A percentile compares a stretch with the other conserved stretches of the same genome.
Conservation (phyloP, 1,140 invertebrate species). For the Pachypsylla venusta region DNA sequence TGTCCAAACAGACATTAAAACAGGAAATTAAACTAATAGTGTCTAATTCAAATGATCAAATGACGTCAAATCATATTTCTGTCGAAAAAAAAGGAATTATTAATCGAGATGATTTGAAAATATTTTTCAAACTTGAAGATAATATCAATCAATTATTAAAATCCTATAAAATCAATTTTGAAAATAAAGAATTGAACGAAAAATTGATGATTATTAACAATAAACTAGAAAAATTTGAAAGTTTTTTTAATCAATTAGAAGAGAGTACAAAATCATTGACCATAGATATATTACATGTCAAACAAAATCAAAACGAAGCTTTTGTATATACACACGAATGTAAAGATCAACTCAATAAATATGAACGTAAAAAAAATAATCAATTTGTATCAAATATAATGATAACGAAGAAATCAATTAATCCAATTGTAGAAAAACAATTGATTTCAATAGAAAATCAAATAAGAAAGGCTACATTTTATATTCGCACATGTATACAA, state of each 20-base stretch:
- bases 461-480: not conserved
- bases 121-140: not conserved
- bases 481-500: not conserved
- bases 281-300: not conserved
- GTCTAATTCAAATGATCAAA: too few relatives aligned
- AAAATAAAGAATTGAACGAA: not conserved
- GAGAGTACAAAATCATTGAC: not conserved
- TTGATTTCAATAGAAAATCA: not conserved
- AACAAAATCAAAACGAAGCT: not conserved
- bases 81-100: not conserved
- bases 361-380: conserved; percentile 2
- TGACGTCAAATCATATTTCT: too few relatives aligned
- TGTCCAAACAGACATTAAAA: too few relatives aligned
- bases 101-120: not conserved
- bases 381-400: not conserved
- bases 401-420: conserved; percentile 1
- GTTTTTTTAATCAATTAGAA: not conserved
- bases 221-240: not conserved
- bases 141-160: not conserved
- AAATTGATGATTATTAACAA: not conserved
- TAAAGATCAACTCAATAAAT: not conserved
- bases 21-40: too few relatives aligned
- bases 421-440: conserved; percentile 3
- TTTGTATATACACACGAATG: conserved; percentile 3
- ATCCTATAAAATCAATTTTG: conserved; percentile 3